Evolutionary conservation across 2,888 invertebrate genomes (phyloP).

Genomic region (Cheilosia pagana): DNA sequence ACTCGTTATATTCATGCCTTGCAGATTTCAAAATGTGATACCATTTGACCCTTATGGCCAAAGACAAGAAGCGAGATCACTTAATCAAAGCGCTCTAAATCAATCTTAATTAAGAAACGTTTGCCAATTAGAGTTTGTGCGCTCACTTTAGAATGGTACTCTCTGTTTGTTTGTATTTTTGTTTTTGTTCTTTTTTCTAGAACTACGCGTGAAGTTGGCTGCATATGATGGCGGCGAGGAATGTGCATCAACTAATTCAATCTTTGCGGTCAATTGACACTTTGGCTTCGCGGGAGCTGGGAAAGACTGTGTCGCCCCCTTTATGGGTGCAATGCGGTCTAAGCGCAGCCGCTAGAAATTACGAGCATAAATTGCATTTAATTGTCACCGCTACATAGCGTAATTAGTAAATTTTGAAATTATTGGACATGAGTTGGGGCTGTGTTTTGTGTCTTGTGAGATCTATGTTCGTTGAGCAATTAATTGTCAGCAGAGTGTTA

Average conservation of each 20-base stretch:
- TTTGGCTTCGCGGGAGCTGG: constrained; percentile 59
- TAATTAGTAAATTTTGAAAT: constrained; percentile 44
- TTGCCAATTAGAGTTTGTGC: constrained; percentile 54
- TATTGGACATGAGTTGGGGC: constrained; percentile 33
- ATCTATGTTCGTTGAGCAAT: constrained; percentile 34
- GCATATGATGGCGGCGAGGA: constrained; percentile 26
- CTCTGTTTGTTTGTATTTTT: constrained; percentile 7
- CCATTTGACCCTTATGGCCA: constrained; percentile 50
- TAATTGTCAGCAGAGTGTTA: constrained; percentile 22
- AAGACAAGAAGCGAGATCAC: constrained; percentile 45
- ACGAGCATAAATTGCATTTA: constrained; percentile 57
- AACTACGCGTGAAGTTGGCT: constrained; percentile 4
- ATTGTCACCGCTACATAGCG: constrained; percentile 51
- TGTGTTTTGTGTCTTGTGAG: constrained; percentile 18
- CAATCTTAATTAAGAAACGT: constrained; percentile 68
- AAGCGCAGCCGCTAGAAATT: constrained; percentile 17
- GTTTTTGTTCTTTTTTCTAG: background rate
- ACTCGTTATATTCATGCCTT: background rate
- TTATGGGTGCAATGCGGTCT: constrained; percentile 39
- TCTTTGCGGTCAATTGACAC: constrained; percentile 73
- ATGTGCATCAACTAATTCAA: constrained; percentile 72
- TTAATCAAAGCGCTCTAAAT: constrained; percentile 71
- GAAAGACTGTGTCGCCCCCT: constrained; percentile 24
- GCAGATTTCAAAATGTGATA: constrained; percentile 54
- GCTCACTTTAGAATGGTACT: constrained; percentile 12